phyloP scores from a whole-genome alignment of 2,113 vertebrate species.

The Apodemus sylvaticus region DNA sequence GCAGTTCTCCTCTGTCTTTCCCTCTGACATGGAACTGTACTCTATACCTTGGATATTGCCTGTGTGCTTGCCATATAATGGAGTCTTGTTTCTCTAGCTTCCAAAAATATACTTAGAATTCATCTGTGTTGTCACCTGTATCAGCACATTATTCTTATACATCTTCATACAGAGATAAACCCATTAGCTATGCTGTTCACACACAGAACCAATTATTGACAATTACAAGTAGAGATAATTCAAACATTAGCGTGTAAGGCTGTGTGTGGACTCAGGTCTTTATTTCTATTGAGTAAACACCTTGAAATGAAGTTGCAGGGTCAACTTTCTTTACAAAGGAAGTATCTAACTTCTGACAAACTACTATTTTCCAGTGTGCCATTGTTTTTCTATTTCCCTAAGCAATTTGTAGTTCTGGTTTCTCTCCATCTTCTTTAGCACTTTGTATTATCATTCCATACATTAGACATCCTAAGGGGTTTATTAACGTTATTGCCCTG shows the following conservation, averaged over 20 bases:
- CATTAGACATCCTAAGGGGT: not conserved
- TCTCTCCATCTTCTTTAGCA: not conserved
- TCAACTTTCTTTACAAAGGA: not conserved
- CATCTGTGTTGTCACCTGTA: not conserved
- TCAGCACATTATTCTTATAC: not conserved
- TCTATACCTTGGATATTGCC: not conserved
- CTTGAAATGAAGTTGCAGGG: not conserved
- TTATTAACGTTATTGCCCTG: not conserved
- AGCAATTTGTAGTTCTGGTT: constrained; percentile 3
- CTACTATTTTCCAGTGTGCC: constrained; percentile 44
- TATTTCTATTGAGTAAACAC: constrained; percentile 56
- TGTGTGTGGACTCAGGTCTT: constrained; percentile 42
- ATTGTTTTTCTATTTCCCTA: not conserved
- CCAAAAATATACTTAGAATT: not conserved
- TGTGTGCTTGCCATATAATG: constrained; percentile 23
- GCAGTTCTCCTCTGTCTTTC: not conserved
- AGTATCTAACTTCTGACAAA: constrained; percentile 46
- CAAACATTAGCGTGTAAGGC: constrained; percentile 7
- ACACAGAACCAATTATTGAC: not conserved
- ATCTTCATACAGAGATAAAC: constrained; percentile 29
- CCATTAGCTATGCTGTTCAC: not conserved
- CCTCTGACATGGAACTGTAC: not conserved
- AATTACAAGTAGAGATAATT: constrained; percentile 33
- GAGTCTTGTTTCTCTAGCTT: not conserved
- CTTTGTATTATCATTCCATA: constrained; percentile 20